Evolutionary conservation across 2,797 vertebrate genomes (phyloP).

Genomic region (Xenops minutus): DNA sequence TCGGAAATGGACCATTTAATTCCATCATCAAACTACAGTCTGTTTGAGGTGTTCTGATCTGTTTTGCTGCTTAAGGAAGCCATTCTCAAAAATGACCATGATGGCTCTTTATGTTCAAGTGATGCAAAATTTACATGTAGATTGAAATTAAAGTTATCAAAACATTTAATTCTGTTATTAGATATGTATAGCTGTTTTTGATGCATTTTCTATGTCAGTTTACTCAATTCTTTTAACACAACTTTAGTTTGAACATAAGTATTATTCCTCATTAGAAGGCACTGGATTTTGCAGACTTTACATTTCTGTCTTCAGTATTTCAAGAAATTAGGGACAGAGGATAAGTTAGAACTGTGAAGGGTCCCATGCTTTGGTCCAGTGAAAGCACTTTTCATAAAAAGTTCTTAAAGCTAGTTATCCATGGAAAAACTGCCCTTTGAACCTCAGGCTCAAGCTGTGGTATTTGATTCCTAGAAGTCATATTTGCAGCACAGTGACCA

Average conservation of each 20-base stretch:
- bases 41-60: not conserved
- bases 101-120: not conserved
- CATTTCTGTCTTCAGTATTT: not conserved
- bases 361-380: not conserved
- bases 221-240: not conserved
- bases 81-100: not conserved
- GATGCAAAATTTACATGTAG: not conserved
- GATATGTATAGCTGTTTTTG: not conserved
- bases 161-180: not conserved
- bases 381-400: not conserved
- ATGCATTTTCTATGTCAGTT: not conserved
- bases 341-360: not conserved
- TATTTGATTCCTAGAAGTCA: constrained; percentile 11
- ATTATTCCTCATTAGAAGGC: not conserved
- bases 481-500: not conserved
- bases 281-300: not conserved
- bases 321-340: not conserved
- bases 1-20: not conserved
- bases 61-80: not conserved
- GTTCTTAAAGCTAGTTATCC: not conserved
- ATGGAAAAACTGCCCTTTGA: not conserved
- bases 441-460: not conserved
- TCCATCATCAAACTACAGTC: not conserved
- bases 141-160: not conserved
- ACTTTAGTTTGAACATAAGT: not conserved